phyloP scores from a whole-genome alignment of 2,888 invertebrate genomes.

The Achlya flavicornis region DNA sequence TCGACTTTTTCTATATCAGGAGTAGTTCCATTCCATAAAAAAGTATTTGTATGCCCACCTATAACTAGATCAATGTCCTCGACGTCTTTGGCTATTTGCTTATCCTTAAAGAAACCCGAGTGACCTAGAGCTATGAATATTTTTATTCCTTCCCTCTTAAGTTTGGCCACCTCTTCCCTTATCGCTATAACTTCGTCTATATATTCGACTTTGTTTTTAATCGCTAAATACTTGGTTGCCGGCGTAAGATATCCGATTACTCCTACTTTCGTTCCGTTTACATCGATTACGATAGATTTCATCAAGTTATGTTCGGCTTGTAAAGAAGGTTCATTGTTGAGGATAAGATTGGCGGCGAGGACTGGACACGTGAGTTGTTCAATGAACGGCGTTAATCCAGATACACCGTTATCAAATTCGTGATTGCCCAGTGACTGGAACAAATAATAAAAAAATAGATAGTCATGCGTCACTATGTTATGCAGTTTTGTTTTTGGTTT shows the following conservation, averaged over 20 bases:
- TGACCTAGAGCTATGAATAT: conserved; percentile 95
- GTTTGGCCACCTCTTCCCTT: conserved; percentile 84
- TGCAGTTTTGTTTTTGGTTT: not conserved
- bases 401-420: conserved; percentile 93
- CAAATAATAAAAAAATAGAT: conserved; percentile 39
- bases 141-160: conserved; percentile 87
- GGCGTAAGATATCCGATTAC: conserved; percentile 94
- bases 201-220: conserved; percentile 83
- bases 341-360: conserved; percentile 90
- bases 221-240: conserved; percentile 87
- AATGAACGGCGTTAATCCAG: conserved; percentile 90
- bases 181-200: conserved; percentile 88
- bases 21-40: conserved; percentile 89
- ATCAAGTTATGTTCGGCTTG: conserved; percentile 78
- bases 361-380: conserved; percentile 88
- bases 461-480: not conserved
- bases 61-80: conserved; percentile 93
- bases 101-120: conserved; percentile 91
- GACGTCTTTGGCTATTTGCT: conserved; percentile 89
- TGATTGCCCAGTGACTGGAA: conserved; percentile 95
- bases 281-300: conserved; percentile 86
- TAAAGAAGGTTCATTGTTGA: conserved; percentile 85
- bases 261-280: conserved; percentile 88
- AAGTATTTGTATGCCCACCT: conserved; percentile 96
- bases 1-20: conserved; percentile 88